phyloP scores from a whole-genome alignment of 2,113 vertebrate genomes.

The Sceloporus tristichus region DNA sequence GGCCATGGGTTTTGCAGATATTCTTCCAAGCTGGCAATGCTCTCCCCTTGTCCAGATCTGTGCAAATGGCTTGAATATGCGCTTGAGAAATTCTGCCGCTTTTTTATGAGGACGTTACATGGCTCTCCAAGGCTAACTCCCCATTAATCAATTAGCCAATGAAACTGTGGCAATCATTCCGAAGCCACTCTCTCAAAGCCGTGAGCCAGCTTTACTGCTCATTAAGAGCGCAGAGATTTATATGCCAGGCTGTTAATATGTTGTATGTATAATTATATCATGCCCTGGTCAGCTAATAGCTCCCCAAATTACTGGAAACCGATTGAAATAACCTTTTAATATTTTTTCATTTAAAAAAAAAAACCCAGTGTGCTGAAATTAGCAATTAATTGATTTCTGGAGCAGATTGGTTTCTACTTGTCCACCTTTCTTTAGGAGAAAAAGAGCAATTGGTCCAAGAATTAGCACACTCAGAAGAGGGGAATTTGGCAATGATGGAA shows the following conservation, averaged over 20 bases:
- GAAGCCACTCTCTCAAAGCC: conserved; percentile 18
- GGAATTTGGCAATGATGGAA: not conserved
- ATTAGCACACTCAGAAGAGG: accelerated
- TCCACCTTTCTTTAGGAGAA: not conserved
- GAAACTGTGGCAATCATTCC: conserved; percentile 40
- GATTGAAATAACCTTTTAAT: conserved; percentile 25
- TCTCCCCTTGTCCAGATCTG: not conserved
- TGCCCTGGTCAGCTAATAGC: conserved; percentile 38
- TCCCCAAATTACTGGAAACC: conserved; percentile 44
- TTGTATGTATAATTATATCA: conserved; percentile 51
- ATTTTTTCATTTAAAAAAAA: not conserved
- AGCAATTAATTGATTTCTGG: not conserved
- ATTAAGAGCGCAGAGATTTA: conserved; percentile 36
- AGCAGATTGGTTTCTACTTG: conserved; percentile 9
- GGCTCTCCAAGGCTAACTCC: conserved; percentile 29
- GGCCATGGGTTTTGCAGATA: too few species aligned
- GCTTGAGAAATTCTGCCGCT: not conserved
- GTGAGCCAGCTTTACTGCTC: not conserved
- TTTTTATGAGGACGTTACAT: conserved; percentile 32
- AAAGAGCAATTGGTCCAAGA: not conserved
- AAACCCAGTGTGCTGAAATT: conserved; percentile 6
- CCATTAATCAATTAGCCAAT: conserved; percentile 42
- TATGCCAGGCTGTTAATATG: conserved; percentile 4
- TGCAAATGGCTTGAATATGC: not conserved
- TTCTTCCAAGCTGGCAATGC: too few species aligned